phyloP scores from a whole-genome alignment of 2,113 vertebrate species.

The zebrafish (Danio rerio) region DNA sequence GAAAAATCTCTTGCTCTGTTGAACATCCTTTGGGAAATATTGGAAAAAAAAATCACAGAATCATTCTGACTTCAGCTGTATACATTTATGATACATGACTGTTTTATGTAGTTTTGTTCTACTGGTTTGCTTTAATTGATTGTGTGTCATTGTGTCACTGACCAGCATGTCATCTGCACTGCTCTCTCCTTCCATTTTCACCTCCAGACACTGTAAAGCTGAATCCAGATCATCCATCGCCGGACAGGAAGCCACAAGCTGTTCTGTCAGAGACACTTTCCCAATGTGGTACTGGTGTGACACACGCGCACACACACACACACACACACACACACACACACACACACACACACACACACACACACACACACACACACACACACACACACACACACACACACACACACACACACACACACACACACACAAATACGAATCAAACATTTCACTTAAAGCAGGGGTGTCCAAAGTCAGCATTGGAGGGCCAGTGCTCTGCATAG shows the following conservation, averaged over 20 bases:
- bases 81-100: neutral
- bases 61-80: too few species aligned
- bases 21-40: too few species aligned
- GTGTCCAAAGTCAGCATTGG: too few species aligned
- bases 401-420: constrained; percentile 3
- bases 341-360: too few species aligned
- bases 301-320: neutral
- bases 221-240: constrained; percentile 80
- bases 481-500: too few species aligned
- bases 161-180: constrained; percentile 73
- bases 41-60: too few species aligned
- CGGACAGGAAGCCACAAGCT: constrained; percentile 35
- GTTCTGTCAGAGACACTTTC: constrained; percentile 75
- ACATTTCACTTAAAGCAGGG: too few species aligned
- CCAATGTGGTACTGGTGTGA: constrained; percentile 78
- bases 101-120: neutral
- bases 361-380: too few species aligned
- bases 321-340: too few species aligned
- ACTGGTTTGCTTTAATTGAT: neutral
- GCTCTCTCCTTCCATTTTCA: constrained; percentile 76
- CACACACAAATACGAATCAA: neutral
- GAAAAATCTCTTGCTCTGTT: too few species aligned
- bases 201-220: constrained; percentile 77
- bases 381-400: neutral
- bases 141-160: constrained; percentile 16